phyloP scores from a whole-genome alignment of 2,113 vertebrate genomes.

The Hippocampus guttulatus region DNA sequence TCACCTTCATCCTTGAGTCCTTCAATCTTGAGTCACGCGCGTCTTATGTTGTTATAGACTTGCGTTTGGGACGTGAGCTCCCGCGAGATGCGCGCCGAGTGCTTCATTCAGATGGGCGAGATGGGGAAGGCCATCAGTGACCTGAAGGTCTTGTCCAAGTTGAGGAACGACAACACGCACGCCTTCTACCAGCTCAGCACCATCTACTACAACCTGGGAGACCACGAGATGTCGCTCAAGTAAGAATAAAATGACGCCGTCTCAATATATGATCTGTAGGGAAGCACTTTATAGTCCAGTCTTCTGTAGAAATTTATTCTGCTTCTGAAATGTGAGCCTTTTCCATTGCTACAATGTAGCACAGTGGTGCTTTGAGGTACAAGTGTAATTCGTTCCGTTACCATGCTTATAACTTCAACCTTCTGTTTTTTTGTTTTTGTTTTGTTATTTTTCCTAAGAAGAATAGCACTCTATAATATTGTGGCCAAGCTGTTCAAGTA shows the following conservation, averaged over 20 bases:
- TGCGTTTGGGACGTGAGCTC: conserved; percentile 91
- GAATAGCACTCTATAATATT: too few relatives aligned
- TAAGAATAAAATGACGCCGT: conserved; percentile 54
- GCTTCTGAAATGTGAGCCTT: too few relatives aligned
- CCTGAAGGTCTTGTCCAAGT: conserved; percentile 90
- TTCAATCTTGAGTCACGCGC: neutral
- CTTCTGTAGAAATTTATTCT: too few relatives aligned
- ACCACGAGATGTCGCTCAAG: conserved; percentile 94
- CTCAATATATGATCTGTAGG: neutral
- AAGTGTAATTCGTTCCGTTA: too few relatives aligned
- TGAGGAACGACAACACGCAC: conserved; percentile 93
- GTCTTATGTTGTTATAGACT: conserved; percentile 71
- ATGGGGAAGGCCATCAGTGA: conserved; percentile 91
- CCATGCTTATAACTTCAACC: too few relatives aligned
- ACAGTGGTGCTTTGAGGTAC: too few relatives aligned
- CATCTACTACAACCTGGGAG: conserved; percentile 92
- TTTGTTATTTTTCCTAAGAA: too few relatives aligned
- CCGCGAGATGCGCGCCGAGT: conserved; percentile 91
- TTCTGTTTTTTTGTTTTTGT: too few relatives aligned
- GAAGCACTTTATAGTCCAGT: too few relatives aligned
- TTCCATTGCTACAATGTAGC: too few relatives aligned
- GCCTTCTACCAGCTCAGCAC: conserved; percentile 94
- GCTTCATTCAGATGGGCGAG: conserved; percentile 88
- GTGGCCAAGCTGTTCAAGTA: too few relatives aligned
- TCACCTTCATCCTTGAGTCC: neutral